Conservation (phyloP, 2,797 vertebrate species). For the Galago senegalensis region DNA sequence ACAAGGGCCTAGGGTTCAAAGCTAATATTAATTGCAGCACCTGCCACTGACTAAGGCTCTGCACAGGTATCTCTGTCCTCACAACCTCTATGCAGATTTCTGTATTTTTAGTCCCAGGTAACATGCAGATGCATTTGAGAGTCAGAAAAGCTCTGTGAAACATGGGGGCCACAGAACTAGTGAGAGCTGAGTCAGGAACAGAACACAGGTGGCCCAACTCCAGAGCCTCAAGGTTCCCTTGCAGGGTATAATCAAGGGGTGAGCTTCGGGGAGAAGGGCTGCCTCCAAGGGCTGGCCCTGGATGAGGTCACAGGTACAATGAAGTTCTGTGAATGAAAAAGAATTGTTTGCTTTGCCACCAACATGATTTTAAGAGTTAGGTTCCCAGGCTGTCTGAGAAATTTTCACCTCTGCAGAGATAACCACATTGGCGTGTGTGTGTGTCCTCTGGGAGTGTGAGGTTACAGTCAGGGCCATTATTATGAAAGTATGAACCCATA, state of each 20-base stretch:
- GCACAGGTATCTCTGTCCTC: neutral
- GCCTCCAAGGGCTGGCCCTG: neutral
- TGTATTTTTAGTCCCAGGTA: neutral
- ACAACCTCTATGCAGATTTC: neutral
- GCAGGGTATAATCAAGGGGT: neutral
- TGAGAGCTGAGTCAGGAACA: neutral
- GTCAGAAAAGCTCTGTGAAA: neutral
- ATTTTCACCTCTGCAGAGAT: neutral
- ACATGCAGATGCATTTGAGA: neutral
- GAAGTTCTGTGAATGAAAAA: neutral
- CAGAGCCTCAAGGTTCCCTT: neutral
- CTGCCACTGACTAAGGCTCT: neutral
- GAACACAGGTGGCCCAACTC: neutral
- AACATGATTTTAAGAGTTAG: neutral
- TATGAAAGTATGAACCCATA: neutral
- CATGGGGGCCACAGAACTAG: neutral
- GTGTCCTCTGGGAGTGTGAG: neutral
- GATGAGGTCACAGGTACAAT: neutral
- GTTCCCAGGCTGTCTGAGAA: neutral
- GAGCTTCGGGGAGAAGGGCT: neutral
- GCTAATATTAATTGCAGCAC: neutral
- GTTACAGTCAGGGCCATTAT: neutral
- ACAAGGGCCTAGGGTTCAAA: neutral
- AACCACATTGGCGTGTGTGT: neutral
- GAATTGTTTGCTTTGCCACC: neutral